Base-by-base conservation (phyloP, 2,888 invertebrate genomes). In the Lithophane leautieri region DNA sequence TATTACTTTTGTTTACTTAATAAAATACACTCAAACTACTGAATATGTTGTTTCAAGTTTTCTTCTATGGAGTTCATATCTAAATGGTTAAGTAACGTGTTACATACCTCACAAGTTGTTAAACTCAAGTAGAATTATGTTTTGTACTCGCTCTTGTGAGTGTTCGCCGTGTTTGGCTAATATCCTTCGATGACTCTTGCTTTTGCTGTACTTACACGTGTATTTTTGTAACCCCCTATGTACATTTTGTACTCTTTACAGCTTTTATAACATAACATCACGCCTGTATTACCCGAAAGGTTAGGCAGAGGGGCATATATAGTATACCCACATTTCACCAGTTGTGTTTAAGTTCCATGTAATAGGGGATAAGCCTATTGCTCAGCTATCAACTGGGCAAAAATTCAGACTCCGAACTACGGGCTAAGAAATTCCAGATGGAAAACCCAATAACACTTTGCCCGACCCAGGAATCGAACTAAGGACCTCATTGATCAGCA, bases 121-220 rank as follows among this genome's bases (percentile, higher is more conserved):
- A 52, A 60, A 79, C 56, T 77, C 9, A 40, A 63, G 47, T 34
- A 19, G 25, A 60, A 34, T 73, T n/a, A 54, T 42, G 25, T 58
- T n/a, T 56, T 34, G 22, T 42, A 0, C 9, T 34, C 7, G 7
- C 19, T 52, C 44, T 34, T 42, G 19, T 40, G 22, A 12, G 16
- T 42, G 8, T 44, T 61, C 28, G 14, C 22, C 4, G 16, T 40
- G 40, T 73, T 65, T 16, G 22, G 66, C 14, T 81, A 78, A 67
- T 78, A 78, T 52, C 25, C 14, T 61, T 62, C 40, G 14, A 54
- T 81, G 76, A 75, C 61, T 78, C 16, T 62, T 56, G 3, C 1
- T 73, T 73, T 73, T 56, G 34, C 25, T 52, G 42, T 22, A 28
- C 8, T 6, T 25, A 78, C 14, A 34, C 16, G n/a, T 54, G 34